Evolutionary conservation across 2,888 invertebrate species (phyloP).

Genomic region (Xylocampa areola): DNA sequence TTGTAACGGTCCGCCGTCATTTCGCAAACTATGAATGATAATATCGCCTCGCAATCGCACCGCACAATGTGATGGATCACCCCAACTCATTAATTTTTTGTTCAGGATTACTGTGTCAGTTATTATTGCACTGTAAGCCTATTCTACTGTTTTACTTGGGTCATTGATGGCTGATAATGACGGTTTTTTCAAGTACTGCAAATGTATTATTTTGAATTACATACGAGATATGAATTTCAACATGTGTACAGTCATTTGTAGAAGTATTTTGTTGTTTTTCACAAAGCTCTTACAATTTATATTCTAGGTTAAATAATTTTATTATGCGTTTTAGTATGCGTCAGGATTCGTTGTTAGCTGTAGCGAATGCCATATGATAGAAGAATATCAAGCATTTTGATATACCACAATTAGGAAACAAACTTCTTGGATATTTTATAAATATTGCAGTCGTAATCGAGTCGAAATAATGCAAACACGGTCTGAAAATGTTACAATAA

Average conservation of each 20-base stretch:
- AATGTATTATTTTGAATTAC: slow-evolving; percentile 50
- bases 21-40: too few species aligned
- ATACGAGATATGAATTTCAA: slow-evolving; percentile 31
- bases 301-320: too few species aligned
- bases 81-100: slow-evolving; percentile 60
- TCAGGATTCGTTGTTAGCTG: too few species aligned
- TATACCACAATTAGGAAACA: too few species aligned
- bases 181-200: slow-evolving; percentile 45
- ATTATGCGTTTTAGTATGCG: too few species aligned
- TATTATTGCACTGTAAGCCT: slow-evolving; percentile 48
- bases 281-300: slow-evolving; percentile 6
- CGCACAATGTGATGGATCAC: slow-evolving; percentile 21
- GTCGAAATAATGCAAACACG: too few species aligned
- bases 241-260: slow-evolving; percentile 32
- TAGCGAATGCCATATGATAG: too few species aligned
- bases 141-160: slow-evolving; percentile 48
- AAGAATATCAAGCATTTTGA: too few species aligned
- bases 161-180: slow-evolving; percentile 52
- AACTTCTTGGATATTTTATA: too few species aligned
- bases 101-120: slow-evolving; percentile 47
- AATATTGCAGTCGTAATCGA: too few species aligned
- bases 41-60: slow-evolving; percentile 13
- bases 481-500: too few species aligned
- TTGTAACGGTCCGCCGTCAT: too few species aligned
- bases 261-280: slow-evolving; percentile 3